A percentile compares a stretch with the other conserved stretches of the same genome.
These are phyloP conservation scores for Apamea monoglypha DNA, from an alignment of 2,888 invertebrate species.

Conservation along the genomic window DNA sequence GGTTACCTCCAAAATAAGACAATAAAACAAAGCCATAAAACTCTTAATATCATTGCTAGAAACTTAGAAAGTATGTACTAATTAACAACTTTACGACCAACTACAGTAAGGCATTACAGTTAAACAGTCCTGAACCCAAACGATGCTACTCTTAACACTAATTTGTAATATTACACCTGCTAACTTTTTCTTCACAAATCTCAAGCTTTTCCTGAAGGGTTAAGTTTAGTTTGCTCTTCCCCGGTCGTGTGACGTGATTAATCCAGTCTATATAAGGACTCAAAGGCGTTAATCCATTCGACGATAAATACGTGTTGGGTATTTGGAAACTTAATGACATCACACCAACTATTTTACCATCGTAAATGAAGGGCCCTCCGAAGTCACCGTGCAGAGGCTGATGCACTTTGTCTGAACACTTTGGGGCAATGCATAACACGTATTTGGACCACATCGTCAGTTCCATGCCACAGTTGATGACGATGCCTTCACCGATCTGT, in stretches of 20 bases:
- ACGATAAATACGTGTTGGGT: constrained; percentile 23
- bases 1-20: background rate
- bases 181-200: constrained; percentile 22
- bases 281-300: constrained; percentile 53
- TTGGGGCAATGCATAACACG: constrained; percentile 33
- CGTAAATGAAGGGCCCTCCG: constrained; percentile 51
- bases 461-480: constrained; percentile 36
- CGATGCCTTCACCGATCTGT: constrained; percentile 44
- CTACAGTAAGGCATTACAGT: background rate
- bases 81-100: background rate
- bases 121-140: background rate
- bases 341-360: constrained; percentile 47
- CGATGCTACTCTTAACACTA: background rate
- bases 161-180: background rate
- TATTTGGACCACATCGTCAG: constrained; percentile 51
- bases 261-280: constrained; percentile 48
- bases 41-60: background rate
- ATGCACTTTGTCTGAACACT: constrained; percentile 31
- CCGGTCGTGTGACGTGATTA: background rate
- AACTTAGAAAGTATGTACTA: background rate
- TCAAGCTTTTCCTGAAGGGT: background rate
- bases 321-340: constrained; percentile 31
- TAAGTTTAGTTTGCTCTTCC: background rate
- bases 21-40: constrained; percentile 1
- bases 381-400: constrained; percentile 49